Percentiles rank a stretch among this genome's conserved stretches.
phyloP scores from a whole-genome alignment of 2,888 invertebrate species.

The Suillia variegata region DNA sequence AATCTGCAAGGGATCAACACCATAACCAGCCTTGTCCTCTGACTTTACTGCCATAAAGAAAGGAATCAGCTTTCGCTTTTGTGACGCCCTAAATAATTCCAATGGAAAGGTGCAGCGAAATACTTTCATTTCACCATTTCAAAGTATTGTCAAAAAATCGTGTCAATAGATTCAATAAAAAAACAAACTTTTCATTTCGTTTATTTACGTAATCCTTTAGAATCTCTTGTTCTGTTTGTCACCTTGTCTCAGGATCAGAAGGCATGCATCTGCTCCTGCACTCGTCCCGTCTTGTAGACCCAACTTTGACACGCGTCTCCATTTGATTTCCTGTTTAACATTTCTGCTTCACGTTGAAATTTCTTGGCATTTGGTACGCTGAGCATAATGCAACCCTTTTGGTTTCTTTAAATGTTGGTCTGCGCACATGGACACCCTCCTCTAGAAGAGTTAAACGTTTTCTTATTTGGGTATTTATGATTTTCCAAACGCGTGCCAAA shows the following conservation, averaged over 20 bases:
- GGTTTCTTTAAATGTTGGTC: slow-evolving; percentile 9
- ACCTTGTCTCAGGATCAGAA: slow-evolving; percentile 13
- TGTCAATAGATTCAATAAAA: too few species aligned
- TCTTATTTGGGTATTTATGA: slow-evolving; percentile 28
- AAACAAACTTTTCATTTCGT: background rate
- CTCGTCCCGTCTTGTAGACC: slow-evolving; percentile 31
- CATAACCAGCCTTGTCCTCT: too few species aligned
- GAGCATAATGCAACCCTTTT: slow-evolving; percentile 17
- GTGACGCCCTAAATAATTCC: slow-evolving; percentile 3
- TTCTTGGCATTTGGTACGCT: background rate
- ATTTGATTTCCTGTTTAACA: slow-evolving; percentile 20
- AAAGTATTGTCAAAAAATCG: background rate
- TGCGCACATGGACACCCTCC: background rate
- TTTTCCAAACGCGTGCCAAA: slow-evolving; percentile 43
- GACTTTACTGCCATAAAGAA: too few species aligned
- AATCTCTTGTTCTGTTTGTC: slow-evolving; percentile 16
- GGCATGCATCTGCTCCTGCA: slow-evolving; percentile 8
- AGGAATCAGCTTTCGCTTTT: slow-evolving; percentile 36
- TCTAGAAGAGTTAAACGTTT: slow-evolving; percentile 25
- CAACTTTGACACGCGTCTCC: slow-evolving; percentile 38
- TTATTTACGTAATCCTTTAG: slow-evolving; percentile 5
- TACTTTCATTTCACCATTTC: slow-evolving; percentile 27
- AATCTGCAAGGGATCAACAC: too few species aligned
- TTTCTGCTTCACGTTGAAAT: background rate
- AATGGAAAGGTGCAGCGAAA: slow-evolving; percentile 18